Evolutionary conservation across 2,888 invertebrate genomes (phyloP).

Genomic region (Cephus rjabovi): DNA sequence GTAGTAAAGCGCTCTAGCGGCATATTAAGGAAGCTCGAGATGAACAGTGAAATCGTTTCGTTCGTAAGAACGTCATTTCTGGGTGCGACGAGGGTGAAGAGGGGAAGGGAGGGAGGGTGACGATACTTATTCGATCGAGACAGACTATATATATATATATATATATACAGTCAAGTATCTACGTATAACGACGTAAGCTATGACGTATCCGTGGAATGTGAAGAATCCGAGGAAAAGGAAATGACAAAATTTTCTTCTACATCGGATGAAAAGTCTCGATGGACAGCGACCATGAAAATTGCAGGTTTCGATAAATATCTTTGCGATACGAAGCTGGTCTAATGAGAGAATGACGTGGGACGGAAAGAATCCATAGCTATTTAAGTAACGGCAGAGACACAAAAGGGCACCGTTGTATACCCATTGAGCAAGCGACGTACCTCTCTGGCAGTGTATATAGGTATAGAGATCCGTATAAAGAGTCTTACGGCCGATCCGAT

Average conservation of each 20-base stretch:
- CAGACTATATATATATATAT: no score
- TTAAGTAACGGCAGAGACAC: neutral
- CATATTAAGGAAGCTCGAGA: no score
- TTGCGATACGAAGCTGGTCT: neutral
- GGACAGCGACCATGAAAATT: neutral
- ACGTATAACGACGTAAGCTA: neutral
- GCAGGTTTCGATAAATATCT: neutral
- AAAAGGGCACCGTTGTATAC: neutral
- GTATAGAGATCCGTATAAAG: neutral
- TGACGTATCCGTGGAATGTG: neutral
- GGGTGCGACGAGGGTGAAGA: no score
- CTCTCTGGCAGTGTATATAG: neutral
- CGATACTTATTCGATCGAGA: no score
- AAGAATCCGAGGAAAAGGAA: neutral
- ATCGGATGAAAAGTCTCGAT: neutral
- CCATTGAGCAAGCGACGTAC: neutral
- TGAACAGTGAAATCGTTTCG: no score
- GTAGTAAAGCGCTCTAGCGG: no score
- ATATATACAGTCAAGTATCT: neutral
- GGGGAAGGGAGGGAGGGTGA: no score
- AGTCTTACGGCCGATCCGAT: neutral
- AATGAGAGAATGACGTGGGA: neutral
- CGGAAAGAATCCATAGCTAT: neutral
- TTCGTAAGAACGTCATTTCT: no score
- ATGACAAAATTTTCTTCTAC: neutral